A percentile compares a stretch with the other conserved stretches of the same genome.
Evolutionary conservation across 2,797 vertebrate genomes (phyloP).

Genomic region (Loriculus beryllinus): DNA sequence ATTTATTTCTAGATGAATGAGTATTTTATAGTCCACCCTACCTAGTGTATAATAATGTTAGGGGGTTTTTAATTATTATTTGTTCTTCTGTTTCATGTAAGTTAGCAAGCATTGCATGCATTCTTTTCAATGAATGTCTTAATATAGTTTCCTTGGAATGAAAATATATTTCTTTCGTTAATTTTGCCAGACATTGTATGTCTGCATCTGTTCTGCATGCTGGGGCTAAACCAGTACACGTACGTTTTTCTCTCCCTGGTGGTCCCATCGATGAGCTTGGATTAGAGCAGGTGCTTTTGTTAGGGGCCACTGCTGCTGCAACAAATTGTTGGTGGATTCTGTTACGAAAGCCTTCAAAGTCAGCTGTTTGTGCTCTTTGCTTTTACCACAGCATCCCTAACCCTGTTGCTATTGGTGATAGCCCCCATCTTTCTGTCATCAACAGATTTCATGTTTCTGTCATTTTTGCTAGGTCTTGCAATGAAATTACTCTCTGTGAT

Average conservation of each 20-base stretch:
- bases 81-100: neutral
- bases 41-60: neutral
- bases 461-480: neutral
- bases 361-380: neutral
- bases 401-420: neutral
- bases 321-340: neutral
- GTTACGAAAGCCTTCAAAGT: neutral
- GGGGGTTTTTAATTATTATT: neutral
- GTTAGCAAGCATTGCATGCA: neutral
- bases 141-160: neutral
- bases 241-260: neutral
- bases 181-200: neutral
- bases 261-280: rapidly evolving
- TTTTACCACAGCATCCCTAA: too few species aligned
- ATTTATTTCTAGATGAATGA: neutral
- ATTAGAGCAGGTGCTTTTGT: neutral
- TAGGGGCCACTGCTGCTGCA: neutral
- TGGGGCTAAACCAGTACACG: neutral
- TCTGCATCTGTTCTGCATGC: neutral
- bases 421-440: neutral
- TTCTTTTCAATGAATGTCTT: neutral
- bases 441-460: neutral
- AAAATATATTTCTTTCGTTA: neutral
- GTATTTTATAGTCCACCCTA: neutral
- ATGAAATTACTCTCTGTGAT: neutral